Percentiles rank a stretch among this genome's conserved stretches.
Conservation (phyloP, 2,888 invertebrate species). For the Pristionchus arcanus region DNA sequence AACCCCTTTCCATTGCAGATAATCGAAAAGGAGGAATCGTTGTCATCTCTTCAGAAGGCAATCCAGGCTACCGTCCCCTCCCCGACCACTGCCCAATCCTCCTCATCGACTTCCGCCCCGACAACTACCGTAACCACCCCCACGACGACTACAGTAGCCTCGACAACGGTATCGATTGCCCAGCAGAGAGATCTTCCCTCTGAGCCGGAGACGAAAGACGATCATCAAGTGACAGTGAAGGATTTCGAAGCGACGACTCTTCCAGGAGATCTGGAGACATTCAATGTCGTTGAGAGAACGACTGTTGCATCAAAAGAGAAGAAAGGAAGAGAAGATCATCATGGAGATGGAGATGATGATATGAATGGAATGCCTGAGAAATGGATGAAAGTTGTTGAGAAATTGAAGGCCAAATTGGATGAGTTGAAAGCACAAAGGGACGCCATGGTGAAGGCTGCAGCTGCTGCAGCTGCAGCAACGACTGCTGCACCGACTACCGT, state of each 20-base stretch:
- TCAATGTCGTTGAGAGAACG: conserved; percentile 50
- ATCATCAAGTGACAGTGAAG: conserved; percentile 5
- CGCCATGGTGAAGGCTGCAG: conserved; percentile 22
- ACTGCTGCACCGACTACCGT: conserved; percentile 24
- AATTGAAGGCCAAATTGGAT: conserved; percentile 36
- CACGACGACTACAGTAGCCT: conserved; percentile 18
- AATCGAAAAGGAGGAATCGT: conserved; percentile 53
- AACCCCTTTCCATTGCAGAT: conserved; percentile 52
- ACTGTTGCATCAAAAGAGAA: conserved; percentile 38
- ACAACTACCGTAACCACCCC: neutral
- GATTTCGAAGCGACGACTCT: conserved; percentile 50
- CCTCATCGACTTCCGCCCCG: neutral
- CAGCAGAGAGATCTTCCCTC: conserved; percentile 44
- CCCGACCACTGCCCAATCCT: neutral
- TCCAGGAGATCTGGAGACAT: conserved; percentile 54
- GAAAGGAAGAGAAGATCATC: neutral
- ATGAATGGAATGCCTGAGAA: conserved; percentile 54
- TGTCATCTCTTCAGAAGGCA: conserved; percentile 39
- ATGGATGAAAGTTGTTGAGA: conserved; percentile 50
- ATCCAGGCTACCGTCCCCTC: conserved; percentile 31
- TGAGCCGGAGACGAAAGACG: conserved; percentile 48
- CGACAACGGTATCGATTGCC: conserved; percentile 33
- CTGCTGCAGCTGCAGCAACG: neutral
- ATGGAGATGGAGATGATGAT: conserved; percentile 10
- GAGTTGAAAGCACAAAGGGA: conserved; percentile 41